Percentiles rank a stretch among this genome's conserved stretches.
Conservation (phyloP, 2,797 vertebrate species). For the Periparus ater region DNA sequence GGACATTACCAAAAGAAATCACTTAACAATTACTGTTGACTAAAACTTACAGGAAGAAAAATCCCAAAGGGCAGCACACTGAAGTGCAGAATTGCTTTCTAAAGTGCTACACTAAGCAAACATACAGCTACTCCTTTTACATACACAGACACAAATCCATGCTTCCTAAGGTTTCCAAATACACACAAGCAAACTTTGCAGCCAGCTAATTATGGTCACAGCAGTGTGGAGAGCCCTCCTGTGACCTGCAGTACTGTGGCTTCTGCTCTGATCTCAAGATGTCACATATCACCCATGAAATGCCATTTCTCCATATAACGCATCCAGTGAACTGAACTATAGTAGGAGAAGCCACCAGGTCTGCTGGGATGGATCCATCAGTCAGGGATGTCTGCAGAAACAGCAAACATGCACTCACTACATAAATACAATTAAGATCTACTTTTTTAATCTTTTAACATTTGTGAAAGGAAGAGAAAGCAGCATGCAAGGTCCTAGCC, state of each 20-base stretch:
- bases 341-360: not conserved
- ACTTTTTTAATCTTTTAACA: not conserved
- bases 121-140: not conserved
- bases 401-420: not conserved
- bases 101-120: not conserved
- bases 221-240: not conserved
- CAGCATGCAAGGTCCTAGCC: not conserved
- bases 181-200: not conserved
- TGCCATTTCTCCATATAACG: not conserved
- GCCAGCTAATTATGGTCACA: not conserved
- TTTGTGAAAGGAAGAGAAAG: not conserved
- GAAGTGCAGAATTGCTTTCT: not conserved
- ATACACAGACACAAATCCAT: not conserved
- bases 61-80: not conserved
- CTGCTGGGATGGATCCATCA: not conserved
- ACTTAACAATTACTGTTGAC: not conserved
- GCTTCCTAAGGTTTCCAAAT: not conserved
- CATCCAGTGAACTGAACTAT: not conserved
- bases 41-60: not conserved
- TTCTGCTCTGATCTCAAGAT: not conserved
- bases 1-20: not conserved
- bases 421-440: not conserved
- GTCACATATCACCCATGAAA: fast-evolving
- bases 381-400: not conserved
- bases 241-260: not conserved